A percentile compares a stretch with the other conserved stretches of the same genome.
Evolutionary conservation across 2,797 vertebrate species (phyloP).

Genomic region (Tragopan temminckii): DNA sequence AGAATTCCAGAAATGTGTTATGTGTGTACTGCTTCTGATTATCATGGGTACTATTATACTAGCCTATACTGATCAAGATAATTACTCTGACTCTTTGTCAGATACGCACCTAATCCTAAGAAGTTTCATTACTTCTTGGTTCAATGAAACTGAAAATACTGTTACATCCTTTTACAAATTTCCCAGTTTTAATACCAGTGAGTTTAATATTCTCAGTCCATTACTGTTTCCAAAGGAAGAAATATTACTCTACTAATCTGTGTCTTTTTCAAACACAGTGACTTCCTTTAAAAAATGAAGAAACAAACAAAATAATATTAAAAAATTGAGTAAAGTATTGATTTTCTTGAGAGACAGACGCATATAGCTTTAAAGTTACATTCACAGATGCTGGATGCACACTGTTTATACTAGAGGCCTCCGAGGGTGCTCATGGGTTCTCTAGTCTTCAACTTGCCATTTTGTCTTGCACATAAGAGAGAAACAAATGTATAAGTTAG

Average conservation of each 20-base stretch:
- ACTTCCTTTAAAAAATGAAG: not conserved
- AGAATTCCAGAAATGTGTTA: not conserved
- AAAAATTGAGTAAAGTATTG: accelerated
- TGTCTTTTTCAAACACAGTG: not conserved
- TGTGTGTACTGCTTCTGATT: not conserved
- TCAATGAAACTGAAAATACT: not conserved
- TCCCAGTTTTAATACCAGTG: not conserved
- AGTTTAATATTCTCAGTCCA: not conserved
- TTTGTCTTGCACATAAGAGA: not conserved
- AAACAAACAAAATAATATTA: not conserved
- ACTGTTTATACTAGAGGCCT: not conserved
- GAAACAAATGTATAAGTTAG: not conserved
- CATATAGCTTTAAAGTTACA: accelerated
- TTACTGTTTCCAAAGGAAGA: not conserved
- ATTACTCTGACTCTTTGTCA: not conserved
- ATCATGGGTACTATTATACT: not conserved
- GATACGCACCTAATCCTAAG: not conserved
- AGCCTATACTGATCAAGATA: not conserved
- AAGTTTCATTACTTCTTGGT: not conserved
- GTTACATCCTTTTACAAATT: not conserved
- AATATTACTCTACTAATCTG: not conserved
- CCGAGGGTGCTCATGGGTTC: not conserved
- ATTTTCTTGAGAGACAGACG: not conserved
- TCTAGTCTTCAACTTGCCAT: not conserved
- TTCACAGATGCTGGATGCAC: not conserved